phyloP scores from a whole-genome alignment of 2,797 vertebrate genomes.

The Scarus forsteni region DNA sequence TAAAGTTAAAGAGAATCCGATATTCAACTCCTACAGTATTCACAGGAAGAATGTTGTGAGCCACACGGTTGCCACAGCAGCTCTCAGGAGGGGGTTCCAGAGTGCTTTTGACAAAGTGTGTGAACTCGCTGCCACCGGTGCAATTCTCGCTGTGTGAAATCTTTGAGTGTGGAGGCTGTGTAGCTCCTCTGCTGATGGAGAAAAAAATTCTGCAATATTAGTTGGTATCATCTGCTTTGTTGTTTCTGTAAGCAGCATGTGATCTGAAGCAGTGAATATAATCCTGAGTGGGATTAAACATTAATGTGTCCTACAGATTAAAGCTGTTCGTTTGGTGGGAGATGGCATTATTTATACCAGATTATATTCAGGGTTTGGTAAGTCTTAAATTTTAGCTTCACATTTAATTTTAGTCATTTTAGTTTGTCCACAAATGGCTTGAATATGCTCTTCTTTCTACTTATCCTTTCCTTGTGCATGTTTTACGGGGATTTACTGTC shows the following conservation, averaged over 20 bases:
- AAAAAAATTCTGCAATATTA: slow-evolving; percentile 24
- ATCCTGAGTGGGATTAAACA: slow-evolving; percentile 20
- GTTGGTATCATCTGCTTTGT: background rate
- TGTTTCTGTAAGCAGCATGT: background rate
- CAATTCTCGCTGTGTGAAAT: slow-evolving; percentile 25
- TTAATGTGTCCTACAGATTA: slow-evolving; percentile 2
- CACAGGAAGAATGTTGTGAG: slow-evolving; percentile 36
- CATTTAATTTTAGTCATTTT: too few species aligned
- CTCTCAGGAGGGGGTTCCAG: slow-evolving; percentile 34
- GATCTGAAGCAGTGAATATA: slow-evolving; percentile 17
- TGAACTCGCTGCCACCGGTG: slow-evolving; percentile 49
- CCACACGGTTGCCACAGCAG: slow-evolving; percentile 25
- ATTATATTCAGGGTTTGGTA: too few species aligned
- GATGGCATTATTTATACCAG: too few species aligned
- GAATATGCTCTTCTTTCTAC: too few species aligned
- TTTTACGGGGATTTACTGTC: too few species aligned
- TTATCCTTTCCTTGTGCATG: too few species aligned
- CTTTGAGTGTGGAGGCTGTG: slow-evolving; percentile 38
- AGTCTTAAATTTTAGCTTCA: too few species aligned
- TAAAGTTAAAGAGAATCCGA: slow-evolving; percentile 27
- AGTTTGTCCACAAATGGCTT: too few species aligned
- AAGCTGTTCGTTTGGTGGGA: too few species aligned
- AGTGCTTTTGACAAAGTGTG: slow-evolving; percentile 40
- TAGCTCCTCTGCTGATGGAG: slow-evolving; percentile 3
- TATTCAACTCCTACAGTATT: slow-evolving; percentile 40